Conservation (phyloP, 2,797 vertebrate genomes). For the Hyperoplus immaculatus region DNA sequence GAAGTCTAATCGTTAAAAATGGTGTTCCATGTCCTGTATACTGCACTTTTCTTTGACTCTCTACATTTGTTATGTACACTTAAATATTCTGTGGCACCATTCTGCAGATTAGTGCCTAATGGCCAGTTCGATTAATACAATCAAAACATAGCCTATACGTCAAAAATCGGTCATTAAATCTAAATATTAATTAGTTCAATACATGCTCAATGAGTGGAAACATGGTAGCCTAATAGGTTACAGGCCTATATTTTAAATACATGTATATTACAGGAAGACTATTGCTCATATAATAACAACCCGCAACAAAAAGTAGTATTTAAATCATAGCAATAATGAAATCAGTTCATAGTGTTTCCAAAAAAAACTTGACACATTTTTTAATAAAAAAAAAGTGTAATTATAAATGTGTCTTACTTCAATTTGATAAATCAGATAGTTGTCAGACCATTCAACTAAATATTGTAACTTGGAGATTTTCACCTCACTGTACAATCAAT, state of each 20-base stretch:
- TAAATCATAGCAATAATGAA: not conserved
- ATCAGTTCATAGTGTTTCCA: not conserved
- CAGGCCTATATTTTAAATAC: not conserved
- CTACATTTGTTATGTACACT: too few relatives aligned
- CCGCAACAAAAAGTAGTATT: not conserved
- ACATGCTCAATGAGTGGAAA: not conserved
- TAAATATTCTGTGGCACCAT: not conserved
- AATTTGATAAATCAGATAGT: not conserved
- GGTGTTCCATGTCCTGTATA: too few relatives aligned
- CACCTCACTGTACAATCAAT: constrained; percentile 23
- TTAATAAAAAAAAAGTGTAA: not conserved
- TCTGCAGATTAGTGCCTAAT: not conserved
- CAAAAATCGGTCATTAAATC: not conserved
- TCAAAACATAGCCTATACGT: not conserved
- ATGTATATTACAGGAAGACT: not conserved
- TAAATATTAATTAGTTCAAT: not conserved
- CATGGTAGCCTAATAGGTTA: not conserved
- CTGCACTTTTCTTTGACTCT: too few relatives aligned
- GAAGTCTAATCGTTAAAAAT: not conserved
- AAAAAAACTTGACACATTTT: too few relatives aligned
- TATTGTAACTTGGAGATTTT: constrained; percentile 19
- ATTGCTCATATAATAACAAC: not conserved
- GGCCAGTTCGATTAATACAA: not conserved
- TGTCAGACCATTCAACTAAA: not conserved
- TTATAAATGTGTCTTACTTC: not conserved